Percentiles rank a stretch among this genome's conserved stretches.
Conservation (phyloP, 2,113 vertebrate genomes). For the Thunnus thynnus region DNA sequence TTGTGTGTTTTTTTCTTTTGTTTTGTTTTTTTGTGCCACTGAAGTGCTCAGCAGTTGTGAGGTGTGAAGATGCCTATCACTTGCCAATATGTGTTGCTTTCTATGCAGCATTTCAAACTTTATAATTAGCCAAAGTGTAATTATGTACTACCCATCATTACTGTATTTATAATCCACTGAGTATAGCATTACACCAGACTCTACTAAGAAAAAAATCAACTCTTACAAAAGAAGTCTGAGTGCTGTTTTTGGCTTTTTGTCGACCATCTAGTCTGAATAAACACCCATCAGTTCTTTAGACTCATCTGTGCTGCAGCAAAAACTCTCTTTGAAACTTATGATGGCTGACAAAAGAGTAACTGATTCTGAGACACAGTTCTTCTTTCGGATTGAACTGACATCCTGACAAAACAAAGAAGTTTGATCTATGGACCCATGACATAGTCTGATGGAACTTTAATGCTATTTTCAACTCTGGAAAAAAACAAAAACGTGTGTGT, state of each 20-base stretch:
- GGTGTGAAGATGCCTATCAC: neutral
- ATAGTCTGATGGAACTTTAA: neutral
- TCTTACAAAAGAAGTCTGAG: too few species aligned
- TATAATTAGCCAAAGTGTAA: too few species aligned
- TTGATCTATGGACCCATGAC: neutral
- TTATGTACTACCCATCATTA: neutral
- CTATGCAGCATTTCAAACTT: too few species aligned
- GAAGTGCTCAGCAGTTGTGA: neutral
- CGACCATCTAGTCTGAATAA: too few species aligned
- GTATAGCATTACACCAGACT: too few species aligned
- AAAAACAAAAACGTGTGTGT: neutral
- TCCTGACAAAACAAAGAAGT: neutral
- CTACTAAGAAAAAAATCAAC: too few species aligned
- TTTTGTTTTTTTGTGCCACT: too few species aligned
- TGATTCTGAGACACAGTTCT: neutral
- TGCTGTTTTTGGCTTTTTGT: too few species aligned
- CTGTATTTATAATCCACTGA: neutral
- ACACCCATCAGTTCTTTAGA: neutral
- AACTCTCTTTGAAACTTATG: neutral
- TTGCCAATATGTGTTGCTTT: too few species aligned
- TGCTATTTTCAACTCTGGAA: conserved; percentile 7
- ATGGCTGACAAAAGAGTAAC: neutral
- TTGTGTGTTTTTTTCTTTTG: too few species aligned
- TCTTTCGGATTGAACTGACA: neutral
- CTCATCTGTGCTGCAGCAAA: neutral